phyloP scores from a whole-genome alignment of 2,888 invertebrate species.

The Patella depressa region DNA sequence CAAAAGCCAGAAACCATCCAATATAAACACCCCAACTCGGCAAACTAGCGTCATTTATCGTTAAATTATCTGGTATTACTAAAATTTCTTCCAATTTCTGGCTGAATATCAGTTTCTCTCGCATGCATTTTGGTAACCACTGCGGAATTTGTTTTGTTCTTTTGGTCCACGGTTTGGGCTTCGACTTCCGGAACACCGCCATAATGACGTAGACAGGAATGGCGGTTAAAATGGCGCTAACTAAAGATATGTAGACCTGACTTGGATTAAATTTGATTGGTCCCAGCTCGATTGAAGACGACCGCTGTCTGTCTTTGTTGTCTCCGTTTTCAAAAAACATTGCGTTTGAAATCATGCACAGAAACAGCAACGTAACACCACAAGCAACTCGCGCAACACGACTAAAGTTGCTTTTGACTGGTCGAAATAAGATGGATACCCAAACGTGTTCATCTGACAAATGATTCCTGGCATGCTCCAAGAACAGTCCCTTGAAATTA shows the following conservation, averaged over 20 bases:
- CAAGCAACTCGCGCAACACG: slow-evolving; percentile 44
- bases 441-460: slow-evolving; percentile 51
- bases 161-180: slow-evolving; percentile 26
- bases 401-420: slow-evolving; percentile 45
- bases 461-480: slow-evolving; percentile 43
- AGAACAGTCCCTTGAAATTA: slow-evolving; percentile 46
- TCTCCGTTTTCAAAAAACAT: slow-evolving; percentile 41
- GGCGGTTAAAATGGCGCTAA: slow-evolving; percentile 45
- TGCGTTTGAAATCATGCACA: slow-evolving; percentile 51
- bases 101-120: not conserved
- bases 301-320: slow-evolving; percentile 37
- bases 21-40: slow-evolving; percentile 40
- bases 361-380: slow-evolving; percentile 43
- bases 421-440: slow-evolving; percentile 48
- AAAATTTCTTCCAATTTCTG: slow-evolving; percentile 1
- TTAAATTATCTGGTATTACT: slow-evolving; percentile 13
- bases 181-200: slow-evolving; percentile 45
- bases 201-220: slow-evolving; percentile 39
- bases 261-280: slow-evolving; percentile 44
- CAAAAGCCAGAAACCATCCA: slow-evolving; percentile 42
- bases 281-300: slow-evolving; percentile 40
- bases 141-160: not conserved
- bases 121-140: not conserved
- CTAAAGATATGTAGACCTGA: slow-evolving; percentile 43
- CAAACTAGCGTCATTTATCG: slow-evolving; percentile 25